Conservation (phyloP, 1,140 invertebrate species). For the Patella vulgata region DNA sequence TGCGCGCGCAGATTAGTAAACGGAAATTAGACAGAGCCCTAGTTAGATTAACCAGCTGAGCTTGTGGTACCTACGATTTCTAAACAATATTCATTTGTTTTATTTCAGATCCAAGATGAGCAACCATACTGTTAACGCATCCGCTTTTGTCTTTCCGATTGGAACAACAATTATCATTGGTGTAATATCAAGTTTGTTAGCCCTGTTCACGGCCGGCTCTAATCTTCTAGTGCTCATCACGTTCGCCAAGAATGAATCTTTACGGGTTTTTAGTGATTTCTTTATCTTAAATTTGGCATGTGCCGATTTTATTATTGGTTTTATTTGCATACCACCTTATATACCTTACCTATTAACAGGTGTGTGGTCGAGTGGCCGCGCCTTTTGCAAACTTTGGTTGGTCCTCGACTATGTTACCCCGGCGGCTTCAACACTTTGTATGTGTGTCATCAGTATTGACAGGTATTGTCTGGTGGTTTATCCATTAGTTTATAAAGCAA, state of each 20-base stretch:
- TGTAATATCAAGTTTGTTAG: constrained; percentile 17
- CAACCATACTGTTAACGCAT: no score
- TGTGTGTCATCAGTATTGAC: constrained; percentile 36
- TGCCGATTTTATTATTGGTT: constrained; percentile 77
- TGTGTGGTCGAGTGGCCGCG: constrained; percentile 24
- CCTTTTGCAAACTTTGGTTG: constrained; percentile 31
- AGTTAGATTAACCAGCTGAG: no score
- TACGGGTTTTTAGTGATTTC: constrained; percentile 75
- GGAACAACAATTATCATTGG: constrained; percentile 18
- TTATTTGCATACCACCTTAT: constrained; percentile 79
- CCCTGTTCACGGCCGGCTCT: constrained; percentile 71
- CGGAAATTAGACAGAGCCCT: no score
- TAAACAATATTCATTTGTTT: no score
- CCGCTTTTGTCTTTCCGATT: constrained; percentile 4
- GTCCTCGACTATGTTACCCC: constrained; percentile 34
- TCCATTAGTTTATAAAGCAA: constrained; percentile 20
- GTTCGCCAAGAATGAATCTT: constrained; percentile 65
- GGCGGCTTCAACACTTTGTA: constrained; percentile 29
- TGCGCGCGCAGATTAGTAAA: no score
- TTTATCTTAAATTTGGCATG: constrained; percentile 75
- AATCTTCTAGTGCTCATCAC: constrained; percentile 72
- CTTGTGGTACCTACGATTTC: no score
- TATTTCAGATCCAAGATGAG: no score
- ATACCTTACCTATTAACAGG: constrained; percentile 64
- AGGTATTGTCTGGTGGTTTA: constrained; percentile 31